Conservation (phyloP, 2,797 vertebrate species). For the Carcharodon carcharias region DNA sequence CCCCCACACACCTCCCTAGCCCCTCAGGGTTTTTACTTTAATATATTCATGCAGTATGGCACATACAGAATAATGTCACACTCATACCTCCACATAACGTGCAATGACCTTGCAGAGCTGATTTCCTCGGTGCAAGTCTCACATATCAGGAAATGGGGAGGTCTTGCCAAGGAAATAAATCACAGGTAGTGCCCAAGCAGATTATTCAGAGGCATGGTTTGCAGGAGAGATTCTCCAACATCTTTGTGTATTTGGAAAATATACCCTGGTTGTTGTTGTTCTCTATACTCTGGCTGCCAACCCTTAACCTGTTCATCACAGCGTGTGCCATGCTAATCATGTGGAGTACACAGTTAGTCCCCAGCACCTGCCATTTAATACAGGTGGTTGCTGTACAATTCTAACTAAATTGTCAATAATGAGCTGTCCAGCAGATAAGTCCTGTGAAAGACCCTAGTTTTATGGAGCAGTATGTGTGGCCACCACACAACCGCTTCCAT, state of each 20-base stretch:
- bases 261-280: background rate
- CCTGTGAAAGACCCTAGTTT: background rate
- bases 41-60: background rate
- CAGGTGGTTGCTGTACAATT: background rate
- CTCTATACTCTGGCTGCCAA: background rate
- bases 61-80: background rate
- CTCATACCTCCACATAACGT: background rate
- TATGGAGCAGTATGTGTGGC: too few relatives aligned
- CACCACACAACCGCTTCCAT: too few relatives aligned
- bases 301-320: background rate
- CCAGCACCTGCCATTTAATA: background rate
- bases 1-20: background rate
- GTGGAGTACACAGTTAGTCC: background rate
- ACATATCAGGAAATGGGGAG: background rate
- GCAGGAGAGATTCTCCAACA: background rate
- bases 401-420: background rate
- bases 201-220: background rate
- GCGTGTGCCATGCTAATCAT: too few relatives aligned
- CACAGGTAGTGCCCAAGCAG: background rate
- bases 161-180: background rate
- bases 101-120: background rate
- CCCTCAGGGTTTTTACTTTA: background rate
- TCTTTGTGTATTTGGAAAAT: background rate
- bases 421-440: background rate
- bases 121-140: background rate